These are phyloP conservation scores for Festucalex cinctus DNA, from an alignment of 2,113 vertebrate species.

Conservation along the genomic window DNA sequence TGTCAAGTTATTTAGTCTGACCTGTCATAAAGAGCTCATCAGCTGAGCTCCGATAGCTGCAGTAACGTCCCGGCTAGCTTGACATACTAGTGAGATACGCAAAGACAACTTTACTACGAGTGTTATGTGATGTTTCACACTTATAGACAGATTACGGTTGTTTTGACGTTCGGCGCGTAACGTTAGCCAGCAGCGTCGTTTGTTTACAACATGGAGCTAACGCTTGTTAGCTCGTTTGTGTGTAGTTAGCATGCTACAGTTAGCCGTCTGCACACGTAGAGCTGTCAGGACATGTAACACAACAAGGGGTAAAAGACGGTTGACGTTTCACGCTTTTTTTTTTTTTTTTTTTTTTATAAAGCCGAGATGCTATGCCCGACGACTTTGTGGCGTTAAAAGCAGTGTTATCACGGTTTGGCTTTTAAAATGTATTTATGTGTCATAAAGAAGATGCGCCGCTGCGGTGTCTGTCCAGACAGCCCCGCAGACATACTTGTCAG, in stretches of 20 bases:
- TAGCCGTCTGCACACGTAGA: slow-evolving; percentile 12
- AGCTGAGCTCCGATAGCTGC: slow-evolving; percentile 59
- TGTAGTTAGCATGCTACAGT: slow-evolving; percentile 53
- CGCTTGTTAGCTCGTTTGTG: slow-evolving; percentile 37
- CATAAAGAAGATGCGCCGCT: slow-evolving; percentile 37
- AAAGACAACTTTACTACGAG: slow-evolving; percentile 30
- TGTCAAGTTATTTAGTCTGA: slow-evolving; percentile 44
- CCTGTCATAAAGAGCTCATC: slow-evolving; percentile 50
- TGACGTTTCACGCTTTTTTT: not conserved
- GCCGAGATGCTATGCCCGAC: not conserved
- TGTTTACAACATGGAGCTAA: slow-evolving; percentile 65
- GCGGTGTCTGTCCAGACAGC: slow-evolving; percentile 39
- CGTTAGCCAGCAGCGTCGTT: slow-evolving; percentile 23
- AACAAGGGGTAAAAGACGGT: not conserved
- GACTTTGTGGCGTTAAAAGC: slow-evolving; percentile 1
- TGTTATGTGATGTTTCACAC: not conserved
- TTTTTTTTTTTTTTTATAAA: not conserved
- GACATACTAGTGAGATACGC: slow-evolving; percentile 46
- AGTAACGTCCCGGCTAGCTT: slow-evolving; percentile 58
- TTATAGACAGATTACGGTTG: not conserved
- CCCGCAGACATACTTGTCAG: slow-evolving; percentile 18
- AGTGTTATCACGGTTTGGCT: not conserved
- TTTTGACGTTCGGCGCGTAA: slow-evolving; percentile 23
- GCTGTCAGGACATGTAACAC: slow-evolving; percentile 17
- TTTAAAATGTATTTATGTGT: slow-evolving; percentile 8